These are phyloP conservation scores for Falcunculus frontatus DNA, from an alignment of 2,113 vertebrate species.

Conservation along the genomic window DNA sequence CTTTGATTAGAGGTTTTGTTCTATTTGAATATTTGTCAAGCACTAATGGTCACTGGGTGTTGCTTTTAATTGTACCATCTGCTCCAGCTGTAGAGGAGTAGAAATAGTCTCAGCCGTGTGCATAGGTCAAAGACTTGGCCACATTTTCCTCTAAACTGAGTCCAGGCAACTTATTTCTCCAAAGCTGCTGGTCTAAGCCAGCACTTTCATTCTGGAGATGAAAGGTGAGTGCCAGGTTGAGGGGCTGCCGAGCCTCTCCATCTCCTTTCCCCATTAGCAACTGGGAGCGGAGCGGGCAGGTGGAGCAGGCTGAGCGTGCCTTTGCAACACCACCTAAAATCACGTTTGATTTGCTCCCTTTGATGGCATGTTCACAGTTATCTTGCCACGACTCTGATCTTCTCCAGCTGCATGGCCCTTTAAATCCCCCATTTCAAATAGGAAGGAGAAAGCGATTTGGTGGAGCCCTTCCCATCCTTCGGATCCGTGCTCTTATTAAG, in stretches of 20 bases:
- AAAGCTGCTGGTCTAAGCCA: not conserved
- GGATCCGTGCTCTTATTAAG: not conserved
- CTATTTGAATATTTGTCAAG: not conserved
- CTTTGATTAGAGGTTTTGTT: not conserved
- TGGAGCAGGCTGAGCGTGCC: not conserved
- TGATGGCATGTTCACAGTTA: not conserved
- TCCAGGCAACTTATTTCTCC: not conserved
- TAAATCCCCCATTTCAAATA: constrained; percentile 15
- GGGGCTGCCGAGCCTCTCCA: not conserved
- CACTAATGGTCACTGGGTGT: not conserved
- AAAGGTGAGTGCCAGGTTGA: not conserved
- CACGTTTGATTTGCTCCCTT: not conserved
- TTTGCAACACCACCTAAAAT: not conserved
- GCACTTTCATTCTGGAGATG: not conserved
- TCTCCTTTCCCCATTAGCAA: not conserved
- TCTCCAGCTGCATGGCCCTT: not conserved
- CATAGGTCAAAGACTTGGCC: not conserved
- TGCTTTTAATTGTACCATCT: not conserved
- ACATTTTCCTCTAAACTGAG: not conserved
- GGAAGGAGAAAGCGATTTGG: not conserved
- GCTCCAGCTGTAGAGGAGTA: not conserved
- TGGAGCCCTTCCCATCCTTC: not conserved
- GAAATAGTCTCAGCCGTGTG: not conserved
- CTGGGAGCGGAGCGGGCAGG: not conserved
- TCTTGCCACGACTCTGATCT: constrained; percentile 8